Evolutionary conservation across 2,113 vertebrate genomes (phyloP).

Genomic region (Pyrgilauda ruficollis): DNA sequence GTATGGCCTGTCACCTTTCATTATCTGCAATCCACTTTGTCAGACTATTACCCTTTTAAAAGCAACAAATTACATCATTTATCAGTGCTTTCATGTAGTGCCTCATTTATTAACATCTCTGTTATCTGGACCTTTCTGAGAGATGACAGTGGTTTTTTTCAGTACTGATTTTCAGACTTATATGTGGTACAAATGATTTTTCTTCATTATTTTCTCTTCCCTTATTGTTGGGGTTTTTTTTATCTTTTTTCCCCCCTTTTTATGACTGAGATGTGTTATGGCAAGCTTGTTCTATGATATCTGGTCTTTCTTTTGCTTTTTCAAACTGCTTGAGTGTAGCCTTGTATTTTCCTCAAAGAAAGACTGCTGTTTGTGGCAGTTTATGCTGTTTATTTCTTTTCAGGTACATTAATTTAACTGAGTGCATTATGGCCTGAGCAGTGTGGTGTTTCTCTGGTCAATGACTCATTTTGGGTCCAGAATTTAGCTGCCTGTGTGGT

Average conservation of each 20-base stretch:
- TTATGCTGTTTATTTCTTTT: background rate
- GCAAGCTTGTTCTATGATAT: background rate
- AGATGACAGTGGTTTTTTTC: background rate
- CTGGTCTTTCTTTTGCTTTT: background rate
- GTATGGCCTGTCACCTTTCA: background rate
- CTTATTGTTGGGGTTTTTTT: background rate
- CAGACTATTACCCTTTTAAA: background rate
- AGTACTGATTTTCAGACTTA: background rate
- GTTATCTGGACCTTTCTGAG: background rate
- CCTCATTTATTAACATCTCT: background rate
- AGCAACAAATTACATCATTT: background rate
- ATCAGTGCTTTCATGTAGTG: background rate
- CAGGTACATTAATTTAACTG: constrained; percentile 46
- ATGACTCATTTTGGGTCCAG: constrained; percentile 6
- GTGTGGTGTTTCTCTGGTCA: constrained; percentile 39
- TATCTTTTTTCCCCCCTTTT: background rate
- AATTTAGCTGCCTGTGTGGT: constrained; percentile 14
- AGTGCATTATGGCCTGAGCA: background rate
- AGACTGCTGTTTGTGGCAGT: background rate
- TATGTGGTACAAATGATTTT: background rate
- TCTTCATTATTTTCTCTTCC: background rate
- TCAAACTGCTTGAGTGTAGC: background rate
- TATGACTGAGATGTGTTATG: background rate
- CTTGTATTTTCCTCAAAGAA: background rate
- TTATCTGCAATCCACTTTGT: background rate